phyloP scores from a whole-genome alignment of 2,797 vertebrate genomes.

The Oreonectes daqikongensis region DNA sequence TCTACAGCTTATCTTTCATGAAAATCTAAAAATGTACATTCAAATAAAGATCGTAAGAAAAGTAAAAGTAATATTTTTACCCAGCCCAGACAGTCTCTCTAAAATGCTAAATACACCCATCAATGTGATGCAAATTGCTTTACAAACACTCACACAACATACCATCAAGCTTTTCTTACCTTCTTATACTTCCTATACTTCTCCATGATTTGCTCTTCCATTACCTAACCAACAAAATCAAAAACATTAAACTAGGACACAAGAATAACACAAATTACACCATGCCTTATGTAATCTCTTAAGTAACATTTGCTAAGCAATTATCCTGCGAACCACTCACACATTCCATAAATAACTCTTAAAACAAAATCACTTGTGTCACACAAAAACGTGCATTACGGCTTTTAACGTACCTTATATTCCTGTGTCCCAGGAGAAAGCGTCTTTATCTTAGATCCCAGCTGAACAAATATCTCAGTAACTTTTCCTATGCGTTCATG shows the following conservation, averaged over 20 bases:
- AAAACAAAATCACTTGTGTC: constrained; percentile 19
- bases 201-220: constrained; percentile 84
- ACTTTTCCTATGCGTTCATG: constrained; percentile 78
- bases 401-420: constrained; percentile 75
- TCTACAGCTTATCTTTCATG: neutral
- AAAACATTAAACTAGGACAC: neutral
- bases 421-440: constrained; percentile 82
- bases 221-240: constrained; percentile 73
- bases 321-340: constrained; percentile 6
- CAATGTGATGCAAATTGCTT: neutral
- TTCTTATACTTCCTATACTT: constrained; percentile 86
- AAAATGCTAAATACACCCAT: neutral
- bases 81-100: neutral
- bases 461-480: constrained; percentile 82
- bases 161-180: constrained; percentile 68
- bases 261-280: constrained; percentile 19
- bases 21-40: neutral
- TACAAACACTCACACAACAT: neutral
- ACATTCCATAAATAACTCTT: constrained; percentile 5
- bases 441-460: constrained; percentile 84
- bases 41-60: neutral
- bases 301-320: constrained; percentile 23
- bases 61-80: neutral
- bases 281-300: constrained; percentile 6
- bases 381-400: neutral